phyloP scores from a whole-genome alignment of 2,797 vertebrate species.

The Poliocrania exsul region DNA sequence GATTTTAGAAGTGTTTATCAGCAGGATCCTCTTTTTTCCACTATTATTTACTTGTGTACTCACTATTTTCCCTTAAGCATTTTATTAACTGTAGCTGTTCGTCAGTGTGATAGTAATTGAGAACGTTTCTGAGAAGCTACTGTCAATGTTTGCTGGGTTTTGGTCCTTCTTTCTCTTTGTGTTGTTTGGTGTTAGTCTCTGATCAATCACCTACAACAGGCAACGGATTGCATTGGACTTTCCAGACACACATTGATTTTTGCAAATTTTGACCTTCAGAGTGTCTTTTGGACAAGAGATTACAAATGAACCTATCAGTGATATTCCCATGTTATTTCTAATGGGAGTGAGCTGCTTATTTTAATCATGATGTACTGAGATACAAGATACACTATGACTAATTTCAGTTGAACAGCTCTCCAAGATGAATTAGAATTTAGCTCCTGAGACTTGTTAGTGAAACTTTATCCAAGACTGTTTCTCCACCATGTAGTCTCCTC shows the following conservation, averaged over 20 bases:
- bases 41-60: neutral
- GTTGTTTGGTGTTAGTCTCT: neutral
- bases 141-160: rapidly evolving
- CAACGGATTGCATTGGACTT: neutral
- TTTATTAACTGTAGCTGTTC: neutral
- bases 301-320: neutral
- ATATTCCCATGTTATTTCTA: neutral
- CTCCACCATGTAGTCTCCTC: neutral
- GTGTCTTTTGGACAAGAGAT: neutral
- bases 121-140: neutral
- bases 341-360: neutral
- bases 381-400: rapidly evolving
- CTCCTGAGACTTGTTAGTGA: neutral
- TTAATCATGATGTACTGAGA: neutral
- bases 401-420: neutral
- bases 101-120: neutral
- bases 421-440: neutral
- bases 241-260: neutral
- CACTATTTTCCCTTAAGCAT: neutral
- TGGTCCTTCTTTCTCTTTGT: neutral
- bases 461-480: neutral
- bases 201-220: neutral
- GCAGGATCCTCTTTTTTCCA: neutral
- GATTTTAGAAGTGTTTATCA: neutral
- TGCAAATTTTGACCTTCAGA: neutral